phyloP scores from a whole-genome alignment of 2,797 vertebrate genomes.

The Sphaeramia orbicularis region DNA sequence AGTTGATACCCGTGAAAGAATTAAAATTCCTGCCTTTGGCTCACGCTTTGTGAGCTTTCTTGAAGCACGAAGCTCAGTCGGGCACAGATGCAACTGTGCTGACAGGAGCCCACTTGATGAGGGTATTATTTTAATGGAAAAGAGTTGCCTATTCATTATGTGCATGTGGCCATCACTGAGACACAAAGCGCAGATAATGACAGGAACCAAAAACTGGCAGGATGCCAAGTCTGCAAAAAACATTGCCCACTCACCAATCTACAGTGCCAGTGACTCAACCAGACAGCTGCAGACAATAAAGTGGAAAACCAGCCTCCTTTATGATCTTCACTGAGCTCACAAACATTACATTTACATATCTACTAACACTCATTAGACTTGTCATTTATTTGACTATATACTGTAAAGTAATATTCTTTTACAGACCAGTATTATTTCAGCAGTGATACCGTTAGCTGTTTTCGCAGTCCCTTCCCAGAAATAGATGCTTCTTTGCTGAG shows the following conservation, averaged over 20 bases:
- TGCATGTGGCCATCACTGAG: constrained; percentile 73
- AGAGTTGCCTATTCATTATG: constrained; percentile 78
- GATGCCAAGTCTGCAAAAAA: constrained; percentile 51
- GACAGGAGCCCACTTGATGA: constrained; percentile 76
- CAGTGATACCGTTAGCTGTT: constrained; percentile 52
- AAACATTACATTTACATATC: constrained; percentile 58
- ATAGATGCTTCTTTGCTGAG: constrained; percentile 69
- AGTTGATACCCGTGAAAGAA: constrained; percentile 79
- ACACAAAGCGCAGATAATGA: constrained; percentile 82
- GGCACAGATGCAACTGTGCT: constrained; percentile 62
- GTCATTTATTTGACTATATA: constrained; percentile 56
- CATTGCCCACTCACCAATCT: constrained; percentile 51
- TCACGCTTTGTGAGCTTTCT: constrained; percentile 58
- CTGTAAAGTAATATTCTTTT: constrained; percentile 41
- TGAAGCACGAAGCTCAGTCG: constrained; percentile 50
- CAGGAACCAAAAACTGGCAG: constrained; percentile 70
- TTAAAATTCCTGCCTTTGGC: constrained; percentile 80
- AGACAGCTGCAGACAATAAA: constrained; percentile 68
- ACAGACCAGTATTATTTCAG: constrained; percentile 35
- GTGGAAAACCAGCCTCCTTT: constrained; percentile 49
- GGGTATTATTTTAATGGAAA: constrained; percentile 85
- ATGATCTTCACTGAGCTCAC: constrained; percentile 47
- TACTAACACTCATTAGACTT: constrained; percentile 55
- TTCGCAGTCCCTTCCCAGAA: constrained; percentile 72
- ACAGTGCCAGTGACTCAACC: constrained; percentile 57